Base-by-base conservation (phyloP, 2,888 invertebrate genomes). In the Leptura quadrifasciata region DNA sequence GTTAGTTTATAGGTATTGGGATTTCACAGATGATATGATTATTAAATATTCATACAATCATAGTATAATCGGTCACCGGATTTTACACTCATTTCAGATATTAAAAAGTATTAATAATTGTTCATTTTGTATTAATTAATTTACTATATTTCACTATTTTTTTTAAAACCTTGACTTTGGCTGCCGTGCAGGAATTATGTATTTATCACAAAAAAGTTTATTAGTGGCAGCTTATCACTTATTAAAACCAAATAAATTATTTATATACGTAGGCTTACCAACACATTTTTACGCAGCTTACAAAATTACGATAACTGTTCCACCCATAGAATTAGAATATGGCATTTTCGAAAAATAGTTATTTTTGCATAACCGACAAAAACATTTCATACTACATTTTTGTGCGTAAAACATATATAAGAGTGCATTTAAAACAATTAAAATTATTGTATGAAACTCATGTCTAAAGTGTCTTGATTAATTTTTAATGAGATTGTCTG, bases 71-170 rank as follows among this genome's bases (percentile, higher is more conserved):
- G 47, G 5, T 0, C 47, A 47, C n/a, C 15, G 47, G 47, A 47
- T 47, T 47, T 12, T 47, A 47, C 47, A n/a, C n/a, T 4, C n/a
- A 47, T 47, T 39, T n/a, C n/a, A 47, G 47, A 47, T 47, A 47
- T 47, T 47, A 47, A 47, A n/a, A 47, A n/a, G n/a, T 47, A 47
- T 47, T 47, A 47, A 47, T 47, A 47, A n/a, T 47, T n/a, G n/a
- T 47, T 47, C 47, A 1, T 47, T n/a, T n/a, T n/a, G 47, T 39
- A 12, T 39, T 39, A 47, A 47, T 47, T 47, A 47, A 15, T 47
- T n/a, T 15, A 47, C n/a, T 5, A 47, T 47, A 47, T 47, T 47
- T 47, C 4, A 47, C 5, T n/a, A 47, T 47, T n/a, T 47, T 47
- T 47, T 47, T 47, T 47, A n/a, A 47, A 5, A 47, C 47, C 47